Conservation (phyloP, 1,140 invertebrate species). For the Drosophila sproati region DNA sequence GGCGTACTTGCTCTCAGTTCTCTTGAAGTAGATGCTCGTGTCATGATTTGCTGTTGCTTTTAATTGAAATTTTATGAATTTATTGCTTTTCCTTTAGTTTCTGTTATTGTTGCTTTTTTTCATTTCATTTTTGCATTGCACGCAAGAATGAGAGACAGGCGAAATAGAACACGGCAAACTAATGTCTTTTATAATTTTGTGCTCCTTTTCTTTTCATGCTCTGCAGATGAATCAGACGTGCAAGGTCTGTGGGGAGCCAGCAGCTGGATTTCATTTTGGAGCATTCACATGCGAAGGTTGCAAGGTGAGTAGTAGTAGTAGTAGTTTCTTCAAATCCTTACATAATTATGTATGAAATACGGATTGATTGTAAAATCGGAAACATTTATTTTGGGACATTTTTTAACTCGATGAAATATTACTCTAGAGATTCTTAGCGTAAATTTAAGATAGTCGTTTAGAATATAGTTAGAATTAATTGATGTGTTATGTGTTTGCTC, state of each 20-base stretch:
- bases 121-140: slow-evolving; percentile 1
- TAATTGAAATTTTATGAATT: slow-evolving; percentile 84
- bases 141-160: slow-evolving; percentile 13
- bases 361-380: too few species aligned
- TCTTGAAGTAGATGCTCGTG: slow-evolving; percentile 61
- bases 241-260: slow-evolving; percentile 93
- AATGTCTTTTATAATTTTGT: slow-evolving; percentile 48
- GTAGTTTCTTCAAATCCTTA: background rate
- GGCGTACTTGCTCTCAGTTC: slow-evolving; percentile 44
- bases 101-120: slow-evolving; percentile 7
- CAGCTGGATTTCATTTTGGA: slow-evolving; percentile 95
- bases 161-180: slow-evolving; percentile 18
- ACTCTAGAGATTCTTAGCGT: too few species aligned
- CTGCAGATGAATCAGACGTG: slow-evolving; percentile 93
- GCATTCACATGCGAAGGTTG: slow-evolving; percentile 96
- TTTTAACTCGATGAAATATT: too few species aligned
- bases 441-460: too few species aligned
- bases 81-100: slow-evolving; percentile 58
- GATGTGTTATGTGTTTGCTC: background rate
- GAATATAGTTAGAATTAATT: background rate
- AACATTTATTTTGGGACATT: too few species aligned
- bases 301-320: slow-evolving; percentile 91
- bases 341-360: too few species aligned
- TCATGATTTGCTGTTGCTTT: slow-evolving; percentile 84
- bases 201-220: slow-evolving; percentile 51